Evolutionary conservation across 2,888 invertebrate genomes (phyloP).

Genomic region (Tenthredo scrophulariae): DNA sequence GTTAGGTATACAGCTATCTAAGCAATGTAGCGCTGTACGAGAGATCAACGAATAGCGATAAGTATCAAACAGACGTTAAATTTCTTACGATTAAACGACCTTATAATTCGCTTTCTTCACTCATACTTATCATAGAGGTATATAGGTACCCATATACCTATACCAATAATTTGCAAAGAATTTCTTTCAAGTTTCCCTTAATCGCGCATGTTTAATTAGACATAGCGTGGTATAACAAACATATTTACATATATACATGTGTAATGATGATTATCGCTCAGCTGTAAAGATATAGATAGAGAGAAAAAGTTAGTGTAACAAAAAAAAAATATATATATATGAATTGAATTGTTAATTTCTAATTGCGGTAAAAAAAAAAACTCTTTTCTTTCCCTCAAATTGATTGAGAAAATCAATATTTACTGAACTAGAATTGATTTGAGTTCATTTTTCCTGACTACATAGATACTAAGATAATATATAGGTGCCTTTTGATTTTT

Average conservation of each 20-base stretch:
- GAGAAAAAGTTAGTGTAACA: neutral
- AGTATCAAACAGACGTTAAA: neutral
- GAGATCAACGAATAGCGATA: conserved; percentile 6
- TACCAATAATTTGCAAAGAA: neutral
- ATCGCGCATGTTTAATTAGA: neutral
- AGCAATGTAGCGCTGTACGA: neutral
- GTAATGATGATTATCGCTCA: neutral
- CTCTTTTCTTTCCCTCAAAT: no score
- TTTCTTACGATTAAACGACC: neutral
- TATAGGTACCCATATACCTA: neutral
- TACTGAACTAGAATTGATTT: neutral
- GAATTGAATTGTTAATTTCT: neutral
- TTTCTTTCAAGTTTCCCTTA: conserved; percentile 16
- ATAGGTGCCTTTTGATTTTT: conserved; percentile 4
- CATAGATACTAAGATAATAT: neutral
- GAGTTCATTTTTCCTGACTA: neutral
- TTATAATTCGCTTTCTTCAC: neutral
- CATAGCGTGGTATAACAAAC: neutral
- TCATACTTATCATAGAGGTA: neutral
- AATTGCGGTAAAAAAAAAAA: no score
- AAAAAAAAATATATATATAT: neutral
- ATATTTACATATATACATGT: neutral
- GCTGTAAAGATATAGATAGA: neutral
- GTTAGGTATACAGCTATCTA: neutral
- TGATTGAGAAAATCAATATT: neutral